Evolutionary conservation across 1,140 invertebrate species (phyloP).

Genomic region (Ceratosolen solmsi): DNA sequence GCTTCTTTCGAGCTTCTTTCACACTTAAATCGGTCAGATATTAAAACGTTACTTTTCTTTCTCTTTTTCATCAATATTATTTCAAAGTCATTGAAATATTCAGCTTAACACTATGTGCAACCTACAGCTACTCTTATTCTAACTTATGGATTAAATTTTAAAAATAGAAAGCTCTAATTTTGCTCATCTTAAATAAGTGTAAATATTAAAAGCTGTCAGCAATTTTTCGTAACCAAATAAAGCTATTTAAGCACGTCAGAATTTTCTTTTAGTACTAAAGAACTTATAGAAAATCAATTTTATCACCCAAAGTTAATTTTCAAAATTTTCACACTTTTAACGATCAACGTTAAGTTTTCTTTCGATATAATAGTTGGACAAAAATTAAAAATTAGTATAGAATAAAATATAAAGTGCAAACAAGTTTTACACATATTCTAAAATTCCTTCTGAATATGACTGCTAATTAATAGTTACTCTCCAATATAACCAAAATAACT

Average conservation of each 20-base stretch:
- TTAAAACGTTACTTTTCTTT: constrained; percentile 32
- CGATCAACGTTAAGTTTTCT: constrained; percentile 43
- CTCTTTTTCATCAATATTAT: neutral
- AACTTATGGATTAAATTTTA: constrained; percentile 8
- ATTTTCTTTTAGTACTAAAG: neutral
- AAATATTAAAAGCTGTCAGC: constrained; percentile 35
- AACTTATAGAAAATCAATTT: constrained; percentile 9
- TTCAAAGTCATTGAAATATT: neutral
- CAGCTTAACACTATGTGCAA: neutral
- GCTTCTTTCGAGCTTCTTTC: constrained; percentile 33
- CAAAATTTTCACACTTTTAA: constrained; percentile 30
- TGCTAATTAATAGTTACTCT: neutral
- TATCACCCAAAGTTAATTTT: constrained; percentile 18
- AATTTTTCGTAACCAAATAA: constrained; percentile 33
- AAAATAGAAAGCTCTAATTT: constrained; percentile 48
- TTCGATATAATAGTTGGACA: neutral
- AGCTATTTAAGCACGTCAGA: constrained; percentile 30
- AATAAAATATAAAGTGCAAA: neutral
- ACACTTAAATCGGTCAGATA: constrained; percentile 8
- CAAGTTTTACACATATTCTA: neutral
- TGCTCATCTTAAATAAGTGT: constrained; percentile 19
- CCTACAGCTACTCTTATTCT: neutral
- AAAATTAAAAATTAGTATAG: constrained; percentile 11
- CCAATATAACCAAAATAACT: neutral
- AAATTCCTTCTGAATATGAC: constrained; percentile 2